Evolutionary conservation across 1,140 invertebrate species (phyloP).

Genomic region (Papilio dardanus): DNA sequence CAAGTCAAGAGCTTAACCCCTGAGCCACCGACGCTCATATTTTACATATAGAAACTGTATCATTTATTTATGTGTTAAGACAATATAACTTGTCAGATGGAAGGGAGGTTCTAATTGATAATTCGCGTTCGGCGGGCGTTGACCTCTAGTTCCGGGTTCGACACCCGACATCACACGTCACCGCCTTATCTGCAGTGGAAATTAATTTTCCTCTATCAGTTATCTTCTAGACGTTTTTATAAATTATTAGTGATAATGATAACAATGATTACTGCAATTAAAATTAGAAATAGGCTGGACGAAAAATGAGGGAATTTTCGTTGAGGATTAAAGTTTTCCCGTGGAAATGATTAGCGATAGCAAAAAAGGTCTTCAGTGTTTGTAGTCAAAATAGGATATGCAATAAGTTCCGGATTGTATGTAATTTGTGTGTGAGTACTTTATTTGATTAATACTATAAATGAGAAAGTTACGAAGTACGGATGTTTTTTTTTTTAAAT

Average conservation of each 20-base stretch:
- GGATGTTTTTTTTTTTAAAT: no score
- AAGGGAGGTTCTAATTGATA: slow-evolving; percentile 33
- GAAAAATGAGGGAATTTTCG: no score
- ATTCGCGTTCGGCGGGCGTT: slow-evolving; percentile 29
- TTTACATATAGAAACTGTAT: not conserved
- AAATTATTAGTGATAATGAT: no score
- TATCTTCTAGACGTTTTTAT: slow-evolving; percentile 11
- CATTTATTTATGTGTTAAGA: not conserved
- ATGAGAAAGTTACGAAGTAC: no score
- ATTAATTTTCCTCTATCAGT: slow-evolving; percentile 35
- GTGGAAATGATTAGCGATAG: not conserved
- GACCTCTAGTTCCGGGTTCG: slow-evolving; percentile 35
- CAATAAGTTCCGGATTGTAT: no score
- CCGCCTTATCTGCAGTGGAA: slow-evolving; percentile 34
- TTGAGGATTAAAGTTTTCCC: no score
- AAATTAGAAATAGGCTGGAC: not conserved
- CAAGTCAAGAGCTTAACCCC: no score
- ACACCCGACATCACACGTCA: slow-evolving; percentile 31
- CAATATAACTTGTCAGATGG: not conserved
- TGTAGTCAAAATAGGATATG: no score
- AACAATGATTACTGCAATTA: not conserved
- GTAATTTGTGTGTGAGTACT: no score
- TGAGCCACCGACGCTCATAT: no score
- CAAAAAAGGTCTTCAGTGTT: not conserved
- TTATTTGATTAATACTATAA: no score